Conservation (phyloP, 2,797 vertebrate species). For the Tenualosa ilisha region DNA sequence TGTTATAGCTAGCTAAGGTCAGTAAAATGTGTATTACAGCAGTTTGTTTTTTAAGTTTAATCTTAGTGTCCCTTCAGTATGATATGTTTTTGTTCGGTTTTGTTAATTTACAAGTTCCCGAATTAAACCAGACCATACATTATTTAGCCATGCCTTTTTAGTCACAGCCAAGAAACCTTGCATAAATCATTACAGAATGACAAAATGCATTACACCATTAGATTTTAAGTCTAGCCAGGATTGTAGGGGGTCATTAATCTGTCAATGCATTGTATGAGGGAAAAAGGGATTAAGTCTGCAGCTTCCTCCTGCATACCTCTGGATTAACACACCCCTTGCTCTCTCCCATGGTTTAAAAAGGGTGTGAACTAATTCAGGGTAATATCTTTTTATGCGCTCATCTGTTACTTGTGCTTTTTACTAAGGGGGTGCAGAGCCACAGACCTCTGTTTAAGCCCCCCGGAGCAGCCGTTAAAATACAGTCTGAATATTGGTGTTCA, state of each 20-base stretch:
- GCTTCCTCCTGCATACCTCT: conserved; percentile 31
- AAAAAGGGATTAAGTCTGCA: conserved; percentile 7
- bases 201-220: conserved; percentile 16
- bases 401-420: conserved; percentile 14
- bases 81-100: not conserved
- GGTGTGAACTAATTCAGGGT: not conserved
- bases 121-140: conserved; percentile 19
- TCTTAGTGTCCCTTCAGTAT: not conserved
- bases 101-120: not conserved
- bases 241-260: conserved; percentile 19
- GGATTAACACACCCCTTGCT: conserved; percentile 29
- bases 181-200: conserved; percentile 17
- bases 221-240: conserved; percentile 10
- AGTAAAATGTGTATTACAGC: not conserved
- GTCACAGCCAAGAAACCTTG: not conserved
- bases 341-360: conserved; percentile 13
- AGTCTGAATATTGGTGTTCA: not conserved
- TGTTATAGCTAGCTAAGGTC: not conserved
- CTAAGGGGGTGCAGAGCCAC: not conserved
- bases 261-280: not conserved
- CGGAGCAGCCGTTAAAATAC: not conserved
- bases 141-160: not conserved
- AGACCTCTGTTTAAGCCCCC: not conserved
- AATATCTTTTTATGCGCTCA: not conserved
- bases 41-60: not conserved